A percentile compares a stretch with the other conserved stretches of the same genome.
phyloP scores from a whole-genome alignment of 23 tunicate genomes.

The Phallusia fumigata region DNA sequence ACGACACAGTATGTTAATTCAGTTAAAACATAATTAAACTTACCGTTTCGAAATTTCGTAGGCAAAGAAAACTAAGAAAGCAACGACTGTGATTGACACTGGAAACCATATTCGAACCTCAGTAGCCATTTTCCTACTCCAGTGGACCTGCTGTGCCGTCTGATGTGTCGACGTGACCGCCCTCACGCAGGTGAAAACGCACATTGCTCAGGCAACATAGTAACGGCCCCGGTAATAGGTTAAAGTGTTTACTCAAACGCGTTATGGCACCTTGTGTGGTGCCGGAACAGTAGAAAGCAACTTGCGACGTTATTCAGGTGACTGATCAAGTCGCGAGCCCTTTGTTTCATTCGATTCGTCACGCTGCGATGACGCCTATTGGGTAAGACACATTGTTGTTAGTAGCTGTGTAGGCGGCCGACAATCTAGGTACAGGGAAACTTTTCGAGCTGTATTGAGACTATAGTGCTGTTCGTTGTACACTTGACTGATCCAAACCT shows the following conservation, averaged over 20 bases:
- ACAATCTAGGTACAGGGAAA: too few relatives aligned
- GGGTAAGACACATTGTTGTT: not conserved
- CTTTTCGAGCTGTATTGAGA: too few relatives aligned
- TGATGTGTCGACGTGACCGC: not conserved
- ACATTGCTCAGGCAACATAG: not conserved
- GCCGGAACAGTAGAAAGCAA: not conserved
- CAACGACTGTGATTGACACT: not conserved
- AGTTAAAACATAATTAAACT: not conserved
- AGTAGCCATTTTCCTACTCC: not conserved
- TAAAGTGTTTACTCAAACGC: conserved; percentile 1
- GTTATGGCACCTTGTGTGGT: not conserved
- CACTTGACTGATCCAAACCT: too few relatives aligned
- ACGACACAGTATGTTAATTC: too few relatives aligned
- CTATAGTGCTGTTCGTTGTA: too few relatives aligned
- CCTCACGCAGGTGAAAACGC: not conserved
- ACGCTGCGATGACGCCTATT: not conserved
- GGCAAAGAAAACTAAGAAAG: not conserved
- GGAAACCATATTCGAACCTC: not conserved
- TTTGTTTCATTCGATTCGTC: not conserved
- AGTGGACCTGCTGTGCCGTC: not conserved
- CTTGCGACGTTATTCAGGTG: not conserved
- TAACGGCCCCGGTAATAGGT: not conserved
- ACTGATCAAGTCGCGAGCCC: not conserved
- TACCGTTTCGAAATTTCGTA: not conserved
- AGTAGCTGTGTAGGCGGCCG: not conserved